These are phyloP conservation scores for Aromia moschata DNA, from an alignment of 2,888 invertebrate genomes.

Conservation along the genomic window DNA sequence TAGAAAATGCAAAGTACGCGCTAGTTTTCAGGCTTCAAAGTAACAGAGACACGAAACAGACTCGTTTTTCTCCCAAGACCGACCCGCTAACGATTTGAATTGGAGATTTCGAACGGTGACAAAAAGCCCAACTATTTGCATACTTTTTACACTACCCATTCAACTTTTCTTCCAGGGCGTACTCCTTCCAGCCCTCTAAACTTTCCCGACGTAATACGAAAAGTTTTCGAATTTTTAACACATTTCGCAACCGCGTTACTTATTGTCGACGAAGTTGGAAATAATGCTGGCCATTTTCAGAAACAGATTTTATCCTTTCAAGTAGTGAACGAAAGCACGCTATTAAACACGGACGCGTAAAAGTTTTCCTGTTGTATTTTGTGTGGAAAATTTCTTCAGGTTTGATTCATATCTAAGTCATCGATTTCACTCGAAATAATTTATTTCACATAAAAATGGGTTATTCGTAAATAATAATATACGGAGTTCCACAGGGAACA, in stretches of 20 bases:
- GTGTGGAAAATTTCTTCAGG: no score
- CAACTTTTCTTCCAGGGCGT: slow-evolving; percentile 6
- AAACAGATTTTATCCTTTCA: no score
- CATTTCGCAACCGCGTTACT: slow-evolving; percentile 23
- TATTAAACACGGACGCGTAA: no score
- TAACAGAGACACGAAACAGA: slow-evolving; percentile 30
- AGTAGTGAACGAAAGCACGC: no score
- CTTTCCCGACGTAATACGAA: not conserved
- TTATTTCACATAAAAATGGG: no score
- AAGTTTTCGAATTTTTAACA: slow-evolving; percentile 5
- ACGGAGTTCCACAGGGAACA: no score
- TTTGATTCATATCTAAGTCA: no score
- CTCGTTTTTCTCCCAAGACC: slow-evolving; percentile 35
- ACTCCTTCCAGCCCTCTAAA: slow-evolving; percentile 7
- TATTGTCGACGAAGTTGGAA: slow-evolving; percentile 4
- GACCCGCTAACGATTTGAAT: slow-evolving; percentile 46
- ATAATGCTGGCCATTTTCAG: no score
- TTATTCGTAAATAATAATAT: no score
- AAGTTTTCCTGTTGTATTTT: no score
- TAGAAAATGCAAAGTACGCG: no score
- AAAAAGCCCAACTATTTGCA: slow-evolving; percentile 47
- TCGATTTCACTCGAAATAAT: no score
- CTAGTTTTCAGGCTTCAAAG: slow-evolving; percentile 4
- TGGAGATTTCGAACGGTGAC: slow-evolving; percentile 45
- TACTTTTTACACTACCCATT: slow-evolving; percentile 37